phyloP scores from a whole-genome alignment of 2,113 vertebrate species.

The Panthera uncia region DNA sequence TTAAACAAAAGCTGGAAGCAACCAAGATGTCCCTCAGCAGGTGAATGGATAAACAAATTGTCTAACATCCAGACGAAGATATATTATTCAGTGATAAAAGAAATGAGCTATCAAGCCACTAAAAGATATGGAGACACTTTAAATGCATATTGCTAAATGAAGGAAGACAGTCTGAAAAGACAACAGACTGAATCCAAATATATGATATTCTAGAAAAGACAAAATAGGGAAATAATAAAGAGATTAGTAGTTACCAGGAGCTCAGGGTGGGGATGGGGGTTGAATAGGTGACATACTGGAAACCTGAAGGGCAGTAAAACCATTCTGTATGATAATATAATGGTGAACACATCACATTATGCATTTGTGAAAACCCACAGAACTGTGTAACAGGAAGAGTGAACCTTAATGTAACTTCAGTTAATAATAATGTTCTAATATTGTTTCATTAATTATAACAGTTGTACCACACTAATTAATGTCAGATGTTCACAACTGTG shows the following conservation, averaged over 20 bases:
- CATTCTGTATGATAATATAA: neutral
- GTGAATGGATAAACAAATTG: neutral
- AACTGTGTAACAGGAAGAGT: neutral
- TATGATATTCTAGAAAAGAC: neutral
- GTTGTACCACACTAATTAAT: neutral
- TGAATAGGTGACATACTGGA: neutral
- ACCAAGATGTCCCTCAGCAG: neutral
- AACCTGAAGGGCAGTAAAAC: neutral
- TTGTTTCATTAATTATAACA: neutral
- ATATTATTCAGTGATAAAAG: neutral
- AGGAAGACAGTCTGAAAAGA: neutral
- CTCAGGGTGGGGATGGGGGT: accelerated
- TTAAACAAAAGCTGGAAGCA: neutral
- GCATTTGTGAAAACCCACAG: neutral
- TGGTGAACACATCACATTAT: too few species aligned
- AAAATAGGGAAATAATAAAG: neutral
- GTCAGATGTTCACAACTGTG: neutral
- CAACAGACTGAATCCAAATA: neutral
- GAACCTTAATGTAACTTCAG: neutral
- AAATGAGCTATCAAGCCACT: neutral
- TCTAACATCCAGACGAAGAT: neutral
- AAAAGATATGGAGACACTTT: neutral
- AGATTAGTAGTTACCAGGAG: neutral
- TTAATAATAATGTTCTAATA: neutral
- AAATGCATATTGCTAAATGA: neutral